Conservation (phyloP, 2,113 vertebrate species). For the Elephas maximus region DNA sequence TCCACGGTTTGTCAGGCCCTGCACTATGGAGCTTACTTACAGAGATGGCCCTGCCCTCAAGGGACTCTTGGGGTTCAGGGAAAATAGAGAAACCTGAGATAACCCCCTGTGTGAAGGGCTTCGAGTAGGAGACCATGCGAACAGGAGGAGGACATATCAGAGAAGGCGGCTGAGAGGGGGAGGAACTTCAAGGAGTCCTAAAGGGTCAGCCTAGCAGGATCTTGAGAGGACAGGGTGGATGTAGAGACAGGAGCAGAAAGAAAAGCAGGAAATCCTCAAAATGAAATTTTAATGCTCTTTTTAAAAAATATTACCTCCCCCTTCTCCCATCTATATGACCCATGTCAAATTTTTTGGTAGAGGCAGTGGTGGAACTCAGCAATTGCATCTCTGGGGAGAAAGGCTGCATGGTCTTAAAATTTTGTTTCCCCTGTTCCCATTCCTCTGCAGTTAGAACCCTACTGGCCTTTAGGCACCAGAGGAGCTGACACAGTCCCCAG, state of each 20-base stretch:
- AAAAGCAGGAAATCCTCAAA: not conserved
- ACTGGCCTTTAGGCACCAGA: not conserved
- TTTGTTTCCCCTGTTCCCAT: rapidly evolving
- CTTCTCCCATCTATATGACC: not conserved
- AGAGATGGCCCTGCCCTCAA: not conserved
- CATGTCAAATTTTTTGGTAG: not conserved
- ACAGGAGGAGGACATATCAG: too few species aligned
- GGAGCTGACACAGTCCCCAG: not conserved
- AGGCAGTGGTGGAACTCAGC: not conserved
- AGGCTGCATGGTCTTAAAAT: not conserved
- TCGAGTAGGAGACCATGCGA: not conserved
- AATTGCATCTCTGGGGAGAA: not conserved
- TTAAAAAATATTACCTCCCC: not conserved
- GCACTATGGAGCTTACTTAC: too few species aligned
- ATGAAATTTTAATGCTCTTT: not conserved
- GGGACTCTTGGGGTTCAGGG: not conserved
- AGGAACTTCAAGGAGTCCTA: not conserved
- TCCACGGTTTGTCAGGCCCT: not conserved
- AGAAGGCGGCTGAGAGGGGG: not conserved
- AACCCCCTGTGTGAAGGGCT: not conserved
- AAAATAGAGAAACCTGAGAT: not conserved
- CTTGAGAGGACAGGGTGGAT: not conserved
- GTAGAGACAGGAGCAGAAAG: not conserved
- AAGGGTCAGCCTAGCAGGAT: not conserved
- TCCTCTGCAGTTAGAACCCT: not conserved